phyloP scores from a whole-genome alignment of 2,888 invertebrate species.

The Syritta pipiens region DNA sequence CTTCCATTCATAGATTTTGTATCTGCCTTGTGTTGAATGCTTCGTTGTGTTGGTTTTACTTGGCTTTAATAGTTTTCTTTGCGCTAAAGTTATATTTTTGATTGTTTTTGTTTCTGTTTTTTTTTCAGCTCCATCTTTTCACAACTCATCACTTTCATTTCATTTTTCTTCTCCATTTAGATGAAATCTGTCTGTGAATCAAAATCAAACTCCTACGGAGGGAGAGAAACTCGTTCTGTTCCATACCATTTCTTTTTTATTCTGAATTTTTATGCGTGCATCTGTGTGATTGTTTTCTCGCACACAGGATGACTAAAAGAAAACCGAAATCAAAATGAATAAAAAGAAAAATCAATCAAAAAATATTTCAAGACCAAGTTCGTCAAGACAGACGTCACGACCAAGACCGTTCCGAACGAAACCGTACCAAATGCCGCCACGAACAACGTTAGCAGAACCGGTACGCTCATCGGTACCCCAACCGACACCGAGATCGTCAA shows the following conservation, averaged over 20 bases:
- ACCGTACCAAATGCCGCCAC: too few relatives aligned
- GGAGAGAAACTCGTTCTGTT: background rate
- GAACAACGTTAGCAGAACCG: too few relatives aligned
- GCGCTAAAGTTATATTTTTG: background rate
- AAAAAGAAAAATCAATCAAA: too few relatives aligned
- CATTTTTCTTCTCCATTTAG: slow-evolving; percentile 44
- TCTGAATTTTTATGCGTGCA: too few relatives aligned
- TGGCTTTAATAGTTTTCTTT: slow-evolving; percentile 12
- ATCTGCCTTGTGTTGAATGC: background rate
- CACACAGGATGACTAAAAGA: slow-evolving; percentile 4
- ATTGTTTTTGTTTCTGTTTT: slow-evolving; percentile 9
- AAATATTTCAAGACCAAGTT: too few relatives aligned
- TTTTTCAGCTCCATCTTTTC: slow-evolving; percentile 9
- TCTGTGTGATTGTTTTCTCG: background rate
- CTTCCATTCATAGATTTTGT: background rate
- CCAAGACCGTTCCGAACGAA: too few relatives aligned
- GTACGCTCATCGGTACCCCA: too few relatives aligned
- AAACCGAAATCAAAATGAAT: background rate
- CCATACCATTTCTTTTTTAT: background rate
- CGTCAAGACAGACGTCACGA: too few relatives aligned
- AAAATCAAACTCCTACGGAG: slow-evolving; percentile 21
- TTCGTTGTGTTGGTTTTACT: slow-evolving; percentile 1
- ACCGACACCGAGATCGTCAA: too few relatives aligned
- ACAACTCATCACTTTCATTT: slow-evolving; percentile 38
- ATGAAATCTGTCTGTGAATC: slow-evolving; percentile 32